A percentile compares a stretch with the other conserved stretches of the same genome.
Evolutionary conservation across 1,140 invertebrate genomes (phyloP).

Genomic region (Lepidurus arcticus): DNA sequence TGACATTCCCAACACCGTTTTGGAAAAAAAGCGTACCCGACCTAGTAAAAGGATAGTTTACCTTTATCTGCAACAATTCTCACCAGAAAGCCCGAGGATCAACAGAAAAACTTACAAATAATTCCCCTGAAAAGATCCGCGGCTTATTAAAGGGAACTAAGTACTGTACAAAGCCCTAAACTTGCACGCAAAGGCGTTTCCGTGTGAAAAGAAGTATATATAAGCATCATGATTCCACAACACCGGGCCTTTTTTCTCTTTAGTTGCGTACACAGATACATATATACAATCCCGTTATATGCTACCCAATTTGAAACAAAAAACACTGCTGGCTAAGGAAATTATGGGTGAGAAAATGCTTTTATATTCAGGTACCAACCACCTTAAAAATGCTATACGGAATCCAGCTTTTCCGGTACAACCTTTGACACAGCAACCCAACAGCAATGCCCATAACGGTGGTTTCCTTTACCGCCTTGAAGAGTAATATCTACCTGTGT

Average conservation of each 20-base stretch:
- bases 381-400: neutral
- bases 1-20: neutral
- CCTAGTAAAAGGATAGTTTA: no score
- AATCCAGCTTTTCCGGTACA: constrained; percentile 1
- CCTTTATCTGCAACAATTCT: no score
- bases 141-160: neutral
- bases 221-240: neutral
- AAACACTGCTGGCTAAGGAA: neutral
- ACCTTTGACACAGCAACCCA: neutral
- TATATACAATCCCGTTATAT: neutral
- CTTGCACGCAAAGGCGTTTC: constrained; percentile 9
- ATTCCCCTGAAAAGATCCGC: neutral
- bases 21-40: no score
- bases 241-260: neutral
- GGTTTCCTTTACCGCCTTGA: constrained; percentile 10
- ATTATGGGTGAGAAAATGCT: neutral
- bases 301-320: constrained; percentile 10
- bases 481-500: neutral
- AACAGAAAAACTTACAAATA: neutral
- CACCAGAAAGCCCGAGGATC: neutral
- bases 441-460: neutral
- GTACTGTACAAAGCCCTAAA: neutral
- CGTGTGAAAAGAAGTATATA: neutral
- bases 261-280: neutral
- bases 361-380: neutral